Base-by-base conservation (phyloP, 2,797 vertebrate genomes). In the Mormyrops attenuatus region DNA sequence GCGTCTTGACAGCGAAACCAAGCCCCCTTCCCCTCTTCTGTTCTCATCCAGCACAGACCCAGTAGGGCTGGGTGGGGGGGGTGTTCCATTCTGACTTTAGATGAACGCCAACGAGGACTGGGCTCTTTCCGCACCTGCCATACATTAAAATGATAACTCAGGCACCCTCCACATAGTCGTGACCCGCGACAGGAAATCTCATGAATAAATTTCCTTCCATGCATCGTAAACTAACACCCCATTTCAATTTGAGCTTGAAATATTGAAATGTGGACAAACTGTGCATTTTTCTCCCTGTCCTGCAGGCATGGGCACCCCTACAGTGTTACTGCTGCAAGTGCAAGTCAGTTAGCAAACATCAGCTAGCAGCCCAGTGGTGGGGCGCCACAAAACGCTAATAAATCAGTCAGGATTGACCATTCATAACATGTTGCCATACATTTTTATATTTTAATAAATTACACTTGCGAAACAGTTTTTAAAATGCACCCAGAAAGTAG, bases 221-320 rank as follows among this genome's bases (percentile, higher is more conserved):
- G 77, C 77, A 82, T 82, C 77, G 20, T 82, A 82, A 22, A 44
- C 77, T 47, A 52, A 85, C 84, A 85, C 84, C 80, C 80, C 47
- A 47, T 82, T 82, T 82, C 77, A 82, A 82, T 11, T 57, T 11
- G 38, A 17, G 77, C 41, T 82, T 22, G 41, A 82, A 47, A 82
- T 82, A 47, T 44, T 47, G 41, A 82, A 82, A 82, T 44, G 38
- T 82, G 77, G 77, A 82, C 38, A 82, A 82, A 82, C 41, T 22
- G 17, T 82, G 38, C 15, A 47, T 44, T 41, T 44, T n/a, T 47
- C 41, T 82, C n/a, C 5, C 1, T 52, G 49, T 85, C 49, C 84
- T 53, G 84, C 22, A 26, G 84, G 44, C 47, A 52, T 52, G 49
- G 11, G 3, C 49, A 53, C n/a, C 22, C 9, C 84, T 52, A 85